Evolutionary conservation across 2,113 vertebrate species (phyloP).

Genomic region (Uria lomvia): DNA sequence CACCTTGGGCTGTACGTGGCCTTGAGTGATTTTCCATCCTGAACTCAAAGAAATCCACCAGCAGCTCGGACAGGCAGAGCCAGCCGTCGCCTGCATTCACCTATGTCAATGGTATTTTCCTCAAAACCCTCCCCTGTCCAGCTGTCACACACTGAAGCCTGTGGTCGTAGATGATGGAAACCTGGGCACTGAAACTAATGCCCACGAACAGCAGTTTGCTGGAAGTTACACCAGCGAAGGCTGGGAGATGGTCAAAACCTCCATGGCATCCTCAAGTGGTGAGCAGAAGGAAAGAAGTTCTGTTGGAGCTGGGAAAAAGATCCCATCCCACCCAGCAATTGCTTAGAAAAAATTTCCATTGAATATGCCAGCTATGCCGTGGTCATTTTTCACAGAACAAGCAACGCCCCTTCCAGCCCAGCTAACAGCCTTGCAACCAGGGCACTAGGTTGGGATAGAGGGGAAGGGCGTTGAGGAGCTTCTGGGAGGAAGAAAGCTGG

Average conservation of each 20-base stretch:
- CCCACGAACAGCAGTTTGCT: fast-evolving
- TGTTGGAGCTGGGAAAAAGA: neutral
- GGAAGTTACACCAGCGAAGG: neutral
- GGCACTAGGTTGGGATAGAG: too few species aligned
- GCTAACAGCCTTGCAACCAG: fast-evolving
- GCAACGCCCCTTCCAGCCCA: neutral
- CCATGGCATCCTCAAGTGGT: neutral
- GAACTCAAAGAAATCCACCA: neutral
- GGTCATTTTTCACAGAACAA: neutral
- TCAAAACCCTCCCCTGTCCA: neutral
- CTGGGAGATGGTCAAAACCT: neutral
- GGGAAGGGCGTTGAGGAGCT: neutral
- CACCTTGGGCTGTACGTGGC: fast-evolving
- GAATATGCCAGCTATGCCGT: fast-evolving
- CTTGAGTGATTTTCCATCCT: neutral
- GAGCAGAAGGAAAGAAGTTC: neutral
- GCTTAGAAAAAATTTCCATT: too few species aligned
- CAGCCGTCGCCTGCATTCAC: neutral
- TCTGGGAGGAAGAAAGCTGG: neutral
- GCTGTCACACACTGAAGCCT: neutral
- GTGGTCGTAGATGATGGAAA: neutral
- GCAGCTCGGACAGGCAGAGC: neutral
- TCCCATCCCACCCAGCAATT: neutral
- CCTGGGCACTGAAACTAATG: neutral
- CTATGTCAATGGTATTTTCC: neutral